phyloP scores from a whole-genome alignment of 2,113 vertebrate species.

The Oncorhynchus tshawytscha region DNA sequence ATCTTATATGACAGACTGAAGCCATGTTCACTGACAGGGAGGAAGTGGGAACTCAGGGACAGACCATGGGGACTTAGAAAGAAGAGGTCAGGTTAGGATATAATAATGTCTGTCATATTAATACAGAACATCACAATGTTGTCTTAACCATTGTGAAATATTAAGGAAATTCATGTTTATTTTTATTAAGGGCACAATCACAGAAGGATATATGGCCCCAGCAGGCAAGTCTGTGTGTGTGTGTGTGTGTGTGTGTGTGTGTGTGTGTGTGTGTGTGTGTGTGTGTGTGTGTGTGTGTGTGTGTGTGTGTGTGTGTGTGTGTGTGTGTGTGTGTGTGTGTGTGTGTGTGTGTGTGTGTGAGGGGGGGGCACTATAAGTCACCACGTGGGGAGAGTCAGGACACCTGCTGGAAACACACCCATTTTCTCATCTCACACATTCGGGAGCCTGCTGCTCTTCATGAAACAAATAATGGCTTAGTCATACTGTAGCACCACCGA shows the following conservation, averaged over 20 bases:
- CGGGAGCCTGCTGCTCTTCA: conserved; percentile 64
- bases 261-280: conserved; percentile 22
- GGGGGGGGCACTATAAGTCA: conserved; percentile 11
- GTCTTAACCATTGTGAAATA: no score
- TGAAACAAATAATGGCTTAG: conserved; percentile 69
- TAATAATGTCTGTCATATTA: no score
- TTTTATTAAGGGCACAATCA: conserved; percentile 1
- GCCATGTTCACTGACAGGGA: conserved; percentile 17
- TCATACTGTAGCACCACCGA: conserved; percentile 60
- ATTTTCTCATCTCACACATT: conserved; percentile 67
- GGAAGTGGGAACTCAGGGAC: background rate
- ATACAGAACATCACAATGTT: no score
- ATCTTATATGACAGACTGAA: conserved; percentile 19
- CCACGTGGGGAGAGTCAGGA: conserved; percentile 48
- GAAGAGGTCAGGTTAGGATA: no score
- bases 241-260: no score
- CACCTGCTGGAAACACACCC: conserved; percentile 52
- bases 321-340: no score
- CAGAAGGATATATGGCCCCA: background rate
- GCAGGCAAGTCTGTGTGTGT: no score
- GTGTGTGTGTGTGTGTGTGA: no score
- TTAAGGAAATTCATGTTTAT: no score
- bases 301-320: no score
- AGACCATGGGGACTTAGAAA: no score
- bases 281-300: background rate